Evolutionary conservation across 2,113 vertebrate species (phyloP).

Genomic region (Progne subis): DNA sequence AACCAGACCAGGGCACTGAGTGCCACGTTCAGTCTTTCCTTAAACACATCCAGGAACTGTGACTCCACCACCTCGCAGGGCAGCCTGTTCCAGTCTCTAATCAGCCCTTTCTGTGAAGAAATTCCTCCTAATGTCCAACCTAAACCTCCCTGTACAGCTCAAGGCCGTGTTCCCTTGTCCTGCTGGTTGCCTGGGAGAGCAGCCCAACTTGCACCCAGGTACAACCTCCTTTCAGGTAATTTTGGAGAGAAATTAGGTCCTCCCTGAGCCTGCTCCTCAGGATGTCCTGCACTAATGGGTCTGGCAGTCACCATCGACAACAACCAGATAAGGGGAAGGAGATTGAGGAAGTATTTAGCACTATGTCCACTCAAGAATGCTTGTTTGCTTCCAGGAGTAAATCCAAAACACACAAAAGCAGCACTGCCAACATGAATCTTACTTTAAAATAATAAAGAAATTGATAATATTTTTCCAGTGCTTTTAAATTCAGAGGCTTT

Average conservation of each 20-base stretch:
- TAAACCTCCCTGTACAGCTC: background rate
- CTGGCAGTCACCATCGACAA: too few species aligned
- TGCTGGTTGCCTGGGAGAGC: background rate
- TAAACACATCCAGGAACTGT: accelerated
- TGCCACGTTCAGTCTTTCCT: background rate
- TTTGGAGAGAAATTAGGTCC: too few species aligned
- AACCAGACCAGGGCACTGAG: background rate
- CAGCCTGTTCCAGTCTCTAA: background rate
- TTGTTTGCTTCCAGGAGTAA: too few species aligned
- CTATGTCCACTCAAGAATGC: too few species aligned
- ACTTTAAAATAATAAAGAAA: background rate
- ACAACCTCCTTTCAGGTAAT: background rate
- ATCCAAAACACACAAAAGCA: too few species aligned
- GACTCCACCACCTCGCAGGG: background rate
- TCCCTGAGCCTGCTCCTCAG: too few species aligned
- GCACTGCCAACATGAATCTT: too few species aligned
- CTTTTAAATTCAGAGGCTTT: background rate
- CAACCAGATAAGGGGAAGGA: too few species aligned
- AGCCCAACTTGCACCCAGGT: background rate
- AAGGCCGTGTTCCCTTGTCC: background rate
- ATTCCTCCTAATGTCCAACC: background rate
- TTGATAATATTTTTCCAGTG: background rate
- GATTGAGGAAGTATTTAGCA: too few species aligned
- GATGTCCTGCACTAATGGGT: too few species aligned
- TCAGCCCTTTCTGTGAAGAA: background rate